phyloP scores from a whole-genome alignment of 2,888 invertebrate species.

The Hirtodrosophila duncani region DNA sequence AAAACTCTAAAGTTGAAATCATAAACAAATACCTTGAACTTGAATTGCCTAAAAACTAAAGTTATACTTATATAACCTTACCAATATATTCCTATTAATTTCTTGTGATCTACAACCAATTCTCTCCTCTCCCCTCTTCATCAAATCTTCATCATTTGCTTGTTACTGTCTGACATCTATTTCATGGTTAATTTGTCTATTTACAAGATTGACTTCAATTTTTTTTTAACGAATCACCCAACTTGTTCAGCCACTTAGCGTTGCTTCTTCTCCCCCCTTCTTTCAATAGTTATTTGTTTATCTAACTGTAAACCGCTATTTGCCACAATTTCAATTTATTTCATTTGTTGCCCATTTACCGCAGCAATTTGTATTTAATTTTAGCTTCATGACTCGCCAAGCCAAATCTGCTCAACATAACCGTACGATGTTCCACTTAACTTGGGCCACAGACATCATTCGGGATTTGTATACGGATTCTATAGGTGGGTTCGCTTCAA shows the following conservation, averaged over 20 bases:
- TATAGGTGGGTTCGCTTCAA: conserved; percentile 14
- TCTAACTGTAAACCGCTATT: conserved; percentile 51
- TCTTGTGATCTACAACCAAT: too few relatives aligned
- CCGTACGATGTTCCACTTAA: conserved; percentile 58
- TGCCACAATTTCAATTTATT: conserved; percentile 65
- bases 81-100: too few relatives aligned
- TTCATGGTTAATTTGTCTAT: too few relatives aligned
- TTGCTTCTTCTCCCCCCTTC: conserved; percentile 24
- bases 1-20: too few relatives aligned
- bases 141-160: too few relatives aligned
- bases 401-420: conserved; percentile 41
- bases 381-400: conserved; percentile 33
- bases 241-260: conserved; percentile 20
- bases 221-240: conserved; percentile 6
- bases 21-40: too few relatives aligned
- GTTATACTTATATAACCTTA: too few relatives aligned
- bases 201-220: conserved; percentile 7
- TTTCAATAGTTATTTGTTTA: conserved; percentile 34
- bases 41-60: too few relatives aligned
- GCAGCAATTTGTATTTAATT: conserved; percentile 47
- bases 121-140: too few relatives aligned
- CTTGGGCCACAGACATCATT: conserved; percentile 10
- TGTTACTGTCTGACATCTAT: too few relatives aligned
- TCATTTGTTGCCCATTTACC: conserved; percentile 59
- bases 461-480: conserved; percentile 10